Base-by-base conservation (phyloP, 2,888 invertebrate genomes). In the Agrotis ipsilon region DNA sequence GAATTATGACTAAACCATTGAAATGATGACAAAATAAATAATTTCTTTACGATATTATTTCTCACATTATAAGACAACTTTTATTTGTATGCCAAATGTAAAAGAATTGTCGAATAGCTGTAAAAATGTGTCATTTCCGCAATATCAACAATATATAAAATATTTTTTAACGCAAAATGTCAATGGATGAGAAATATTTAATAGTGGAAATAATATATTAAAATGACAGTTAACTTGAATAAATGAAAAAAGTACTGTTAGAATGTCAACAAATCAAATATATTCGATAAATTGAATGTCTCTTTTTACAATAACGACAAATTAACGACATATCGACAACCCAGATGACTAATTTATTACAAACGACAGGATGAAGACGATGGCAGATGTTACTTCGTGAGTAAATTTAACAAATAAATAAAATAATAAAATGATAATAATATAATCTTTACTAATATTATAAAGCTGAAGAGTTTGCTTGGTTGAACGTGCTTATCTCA, bases 31-130 rank as follows among this genome's bases (percentile, higher is more conserved):
- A 13, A 76, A 16, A 46, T 45, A 57, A 46, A 76, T n/a, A 21
- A 1, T 11, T 24, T 27, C 16, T 48, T 45, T 16, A 24, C 3
- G 52, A 19, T 43, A 21, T 3, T 55, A 45, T 55, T 45, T 74
- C 39, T 46, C 32, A 57, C 27, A 57, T 60, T n/a, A 16, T 54
- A 32, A 45, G 11, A 66, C 58, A 62, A 5, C 59, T 66, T 72
- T 55, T 45, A 48, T n/a, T 71, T 48, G 65, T 57, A 52, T 72
- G 48, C 49, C 46, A 78, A 18, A 48, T 45, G 52, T 67, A 49
- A 78, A 65, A 65, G 13, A 77, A 58, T 70, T 52, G 45, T 51
- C 46, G 45, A 59, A 55, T 70, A 78, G 46, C 78, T 77, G 78
- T 66, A 81, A 52, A 77, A 70, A 39, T 58, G 24, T 62, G 55